These are phyloP conservation scores for Tetraodon nigroviridis DNA, from an alignment of 2,113 vertebrate genomes.

Conservation along the genomic window DNA sequence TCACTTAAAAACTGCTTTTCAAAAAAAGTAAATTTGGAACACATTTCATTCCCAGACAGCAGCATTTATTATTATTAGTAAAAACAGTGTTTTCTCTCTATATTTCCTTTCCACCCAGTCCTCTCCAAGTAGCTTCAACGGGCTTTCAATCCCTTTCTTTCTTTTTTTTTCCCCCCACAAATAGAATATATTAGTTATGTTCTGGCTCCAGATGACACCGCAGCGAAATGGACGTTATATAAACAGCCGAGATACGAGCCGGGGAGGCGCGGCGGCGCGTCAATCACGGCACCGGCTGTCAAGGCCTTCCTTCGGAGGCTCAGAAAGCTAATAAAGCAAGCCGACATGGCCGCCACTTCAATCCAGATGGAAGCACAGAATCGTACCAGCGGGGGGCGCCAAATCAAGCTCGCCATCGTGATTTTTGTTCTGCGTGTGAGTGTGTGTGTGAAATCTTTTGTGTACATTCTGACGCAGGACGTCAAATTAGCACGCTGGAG, in stretches of 20 bases:
- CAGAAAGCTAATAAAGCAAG: constrained; percentile 10
- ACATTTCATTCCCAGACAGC: no score
- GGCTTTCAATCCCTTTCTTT: constrained; percentile 22
- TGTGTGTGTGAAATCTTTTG: no score
- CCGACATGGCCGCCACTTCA: constrained; percentile 5
- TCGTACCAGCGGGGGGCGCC: no score
- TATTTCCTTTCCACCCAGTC: neutral
- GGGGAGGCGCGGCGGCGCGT: constrained; percentile 7
- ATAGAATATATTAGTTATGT: neutral
- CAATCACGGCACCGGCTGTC: constrained; percentile 33
- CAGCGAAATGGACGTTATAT: constrained; percentile 2
- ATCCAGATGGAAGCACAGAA: constrained; percentile 7
- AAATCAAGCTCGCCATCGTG: no score
- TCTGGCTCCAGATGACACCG: constrained; percentile 4
- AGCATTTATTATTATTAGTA: no score
- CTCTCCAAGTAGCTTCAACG: constrained; percentile 8
- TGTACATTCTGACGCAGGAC: no score
- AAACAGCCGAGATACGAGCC: constrained; percentile 14
- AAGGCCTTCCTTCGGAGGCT: constrained; percentile 2
- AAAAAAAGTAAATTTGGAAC: no score
- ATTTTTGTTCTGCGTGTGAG: no score
- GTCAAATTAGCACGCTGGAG: no score
- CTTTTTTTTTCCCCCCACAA: neutral
- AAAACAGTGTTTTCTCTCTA: no score
- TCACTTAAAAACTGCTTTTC: no score